Percentiles rank a stretch among this genome's conserved stretches.
Evolutionary conservation across 2,797 vertebrate genomes (phyloP).

Genomic region (Lemur catta): DNA sequence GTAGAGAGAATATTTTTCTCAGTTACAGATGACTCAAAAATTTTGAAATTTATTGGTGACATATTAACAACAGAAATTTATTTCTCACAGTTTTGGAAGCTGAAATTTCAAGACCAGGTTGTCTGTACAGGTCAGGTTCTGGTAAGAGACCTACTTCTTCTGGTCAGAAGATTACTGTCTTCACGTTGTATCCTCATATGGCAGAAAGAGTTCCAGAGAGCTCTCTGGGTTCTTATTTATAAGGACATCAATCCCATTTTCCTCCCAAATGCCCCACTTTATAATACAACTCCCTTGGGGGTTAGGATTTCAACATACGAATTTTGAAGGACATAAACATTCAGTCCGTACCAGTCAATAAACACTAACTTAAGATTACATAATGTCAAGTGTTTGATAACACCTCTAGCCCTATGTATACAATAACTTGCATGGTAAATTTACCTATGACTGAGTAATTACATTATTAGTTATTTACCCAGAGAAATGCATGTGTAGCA

Average conservation of each 20-base stretch:
- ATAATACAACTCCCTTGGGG: neutral
- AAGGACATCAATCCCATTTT: neutral
- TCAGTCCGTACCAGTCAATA: neutral
- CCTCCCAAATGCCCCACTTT: neutral
- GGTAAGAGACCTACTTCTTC: neutral
- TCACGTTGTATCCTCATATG: neutral
- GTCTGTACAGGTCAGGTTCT: neutral
- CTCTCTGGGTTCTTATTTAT: neutral
- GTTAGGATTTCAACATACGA: neutral
- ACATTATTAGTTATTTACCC: neutral
- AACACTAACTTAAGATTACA: neutral
- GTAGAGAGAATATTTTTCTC: neutral
- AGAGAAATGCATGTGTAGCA: neutral
- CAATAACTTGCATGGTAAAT: neutral
- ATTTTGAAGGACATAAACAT: neutral
- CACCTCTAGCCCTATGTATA: neutral
- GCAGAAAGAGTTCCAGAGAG: neutral
- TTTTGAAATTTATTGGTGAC: neutral
- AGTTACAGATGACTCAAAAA: neutral
- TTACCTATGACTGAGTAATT: neutral
- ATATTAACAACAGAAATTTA: neutral
- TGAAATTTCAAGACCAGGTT: neutral
- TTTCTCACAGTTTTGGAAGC: neutral
- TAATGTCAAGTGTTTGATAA: neutral
- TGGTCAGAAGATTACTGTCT: neutral